Evolutionary conservation across 2,888 invertebrate genomes (phyloP).

Genomic region (Sylvicola fuscatus): DNA sequence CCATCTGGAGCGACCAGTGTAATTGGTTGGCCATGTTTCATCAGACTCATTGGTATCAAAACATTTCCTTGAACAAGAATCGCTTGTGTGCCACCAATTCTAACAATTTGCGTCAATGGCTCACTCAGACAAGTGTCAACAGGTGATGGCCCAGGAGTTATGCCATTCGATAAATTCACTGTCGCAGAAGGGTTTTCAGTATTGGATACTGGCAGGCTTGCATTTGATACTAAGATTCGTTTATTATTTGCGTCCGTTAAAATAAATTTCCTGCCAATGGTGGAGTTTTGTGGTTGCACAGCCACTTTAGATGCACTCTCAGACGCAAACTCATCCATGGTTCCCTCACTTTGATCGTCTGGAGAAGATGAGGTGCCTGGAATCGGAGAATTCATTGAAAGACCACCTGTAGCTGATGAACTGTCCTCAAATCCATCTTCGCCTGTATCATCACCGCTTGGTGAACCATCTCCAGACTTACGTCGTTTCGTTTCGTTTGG

Average conservation of each 20-base stretch:
- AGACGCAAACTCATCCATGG: conserved; percentile 5
- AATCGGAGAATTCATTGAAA: conserved; percentile 21
- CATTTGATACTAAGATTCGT: no score
- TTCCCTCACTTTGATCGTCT: conserved; percentile 17
- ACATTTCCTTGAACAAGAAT: conserved; percentile 53
- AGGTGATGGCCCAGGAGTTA: no score
- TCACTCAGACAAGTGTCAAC: no score
- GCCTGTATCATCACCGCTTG: conserved; percentile 19
- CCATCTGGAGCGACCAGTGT: conserved; percentile 31
- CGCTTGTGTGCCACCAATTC: conserved; percentile 34
- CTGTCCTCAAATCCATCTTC: conserved; percentile 3
- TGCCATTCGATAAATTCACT: no score
- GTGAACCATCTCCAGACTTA: conserved; percentile 37
- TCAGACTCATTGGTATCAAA: conserved; percentile 46
- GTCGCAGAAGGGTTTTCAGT: no score
- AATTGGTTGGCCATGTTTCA: conserved; percentile 50
- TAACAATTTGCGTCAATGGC: no score
- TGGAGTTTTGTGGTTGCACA: conserved; percentile 42
- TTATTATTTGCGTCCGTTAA: no score
- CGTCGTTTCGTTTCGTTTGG: conserved; percentile 49
- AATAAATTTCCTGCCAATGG: conserved; percentile 19
- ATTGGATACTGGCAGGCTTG: no score
- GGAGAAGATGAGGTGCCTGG: conserved; percentile 17
- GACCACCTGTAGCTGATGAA: conserved; percentile 29
- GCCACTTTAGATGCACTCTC: conserved; percentile 16